A percentile compares a stretch with the other conserved stretches of the same genome.
Conservation (phyloP, 2,888 invertebrate species). For the Piscicola geometra region DNA sequence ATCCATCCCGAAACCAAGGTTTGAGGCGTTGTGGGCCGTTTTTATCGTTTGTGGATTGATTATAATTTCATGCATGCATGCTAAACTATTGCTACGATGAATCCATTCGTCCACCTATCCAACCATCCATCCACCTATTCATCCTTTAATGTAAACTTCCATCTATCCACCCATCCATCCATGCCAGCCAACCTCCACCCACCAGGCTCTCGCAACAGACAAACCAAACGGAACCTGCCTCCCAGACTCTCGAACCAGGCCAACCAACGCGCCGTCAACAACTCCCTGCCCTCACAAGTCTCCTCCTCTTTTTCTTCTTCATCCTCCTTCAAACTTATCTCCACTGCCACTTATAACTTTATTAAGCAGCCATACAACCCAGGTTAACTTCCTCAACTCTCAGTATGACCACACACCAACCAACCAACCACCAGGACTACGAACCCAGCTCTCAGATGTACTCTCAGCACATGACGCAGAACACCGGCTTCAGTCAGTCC, state of each 20-base stretch:
- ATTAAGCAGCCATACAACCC: no score
- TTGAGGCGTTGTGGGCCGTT: no score
- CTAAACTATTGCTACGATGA: no score
- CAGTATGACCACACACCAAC: no score
- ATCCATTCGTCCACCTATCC: no score
- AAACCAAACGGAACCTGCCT: neutral
- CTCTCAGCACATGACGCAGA: slow-evolving; percentile 25
- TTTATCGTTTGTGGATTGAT: no score
- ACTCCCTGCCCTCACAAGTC: neutral
- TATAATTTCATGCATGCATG: no score
- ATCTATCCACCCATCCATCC: no score
- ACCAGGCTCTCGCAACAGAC: slow-evolving; percentile 11
- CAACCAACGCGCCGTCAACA: neutral
- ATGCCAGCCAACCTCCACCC: neutral
- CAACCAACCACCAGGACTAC: neutral
- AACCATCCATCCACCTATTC: no score
- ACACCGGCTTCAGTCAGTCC: slow-evolving; percentile 53
- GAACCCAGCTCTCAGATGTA: slow-evolving; percentile 30
- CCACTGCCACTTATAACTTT: no score
- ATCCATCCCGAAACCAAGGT: slow-evolving; percentile 50
- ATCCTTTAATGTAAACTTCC: no score
- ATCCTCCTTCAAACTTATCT: neutral
- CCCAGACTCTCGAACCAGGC: neutral
- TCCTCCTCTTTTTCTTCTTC: neutral
- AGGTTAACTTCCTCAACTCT: no score